phyloP scores from a whole-genome alignment of 2,113 vertebrate genomes.

The Notothenia coriiceps region DNA sequence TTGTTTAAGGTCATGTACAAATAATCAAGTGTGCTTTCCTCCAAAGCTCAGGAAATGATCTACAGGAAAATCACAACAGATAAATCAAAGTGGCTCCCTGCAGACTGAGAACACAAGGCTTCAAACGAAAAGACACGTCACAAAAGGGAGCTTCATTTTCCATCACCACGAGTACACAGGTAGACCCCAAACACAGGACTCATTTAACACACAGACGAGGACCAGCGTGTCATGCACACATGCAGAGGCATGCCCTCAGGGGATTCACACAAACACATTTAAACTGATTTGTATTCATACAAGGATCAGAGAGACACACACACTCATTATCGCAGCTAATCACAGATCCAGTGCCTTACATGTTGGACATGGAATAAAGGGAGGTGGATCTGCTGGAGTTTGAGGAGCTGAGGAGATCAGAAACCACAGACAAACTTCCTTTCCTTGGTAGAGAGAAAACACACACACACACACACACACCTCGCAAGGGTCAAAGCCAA shows the following conservation, averaged over 20 bases:
- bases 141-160: constrained; percentile 10
- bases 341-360: constrained; percentile 84
- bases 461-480: constrained; percentile 64
- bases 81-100: constrained; percentile 32
- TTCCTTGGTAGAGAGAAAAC: constrained; percentile 84
- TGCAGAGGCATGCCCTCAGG: constrained; percentile 66
- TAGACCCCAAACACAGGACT: constrained; percentile 26
- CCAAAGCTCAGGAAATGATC: neutral
- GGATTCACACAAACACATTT: constrained; percentile 3
- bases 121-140: neutral
- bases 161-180: constrained; percentile 11
- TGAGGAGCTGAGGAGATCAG: constrained; percentile 85
- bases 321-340: constrained; percentile 44
- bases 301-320: constrained; percentile 13
- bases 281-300: constrained; percentile 26
- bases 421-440: constrained; percentile 87
- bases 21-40: constrained; percentile 24
- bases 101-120: constrained; percentile 57
- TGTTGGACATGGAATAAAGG: constrained; percentile 88
- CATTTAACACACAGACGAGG: constrained; percentile 10
- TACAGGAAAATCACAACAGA: constrained; percentile 30
- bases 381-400: constrained; percentile 87
- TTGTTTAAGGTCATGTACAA: constrained; percentile 57
- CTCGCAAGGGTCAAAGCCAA: constrained; percentile 65
- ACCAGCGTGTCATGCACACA: constrained; percentile 51